A percentile compares a stretch with the other conserved stretches of the same genome.
Conservation (phyloP, 2,888 invertebrate species). For the Orthosia cruda region DNA sequence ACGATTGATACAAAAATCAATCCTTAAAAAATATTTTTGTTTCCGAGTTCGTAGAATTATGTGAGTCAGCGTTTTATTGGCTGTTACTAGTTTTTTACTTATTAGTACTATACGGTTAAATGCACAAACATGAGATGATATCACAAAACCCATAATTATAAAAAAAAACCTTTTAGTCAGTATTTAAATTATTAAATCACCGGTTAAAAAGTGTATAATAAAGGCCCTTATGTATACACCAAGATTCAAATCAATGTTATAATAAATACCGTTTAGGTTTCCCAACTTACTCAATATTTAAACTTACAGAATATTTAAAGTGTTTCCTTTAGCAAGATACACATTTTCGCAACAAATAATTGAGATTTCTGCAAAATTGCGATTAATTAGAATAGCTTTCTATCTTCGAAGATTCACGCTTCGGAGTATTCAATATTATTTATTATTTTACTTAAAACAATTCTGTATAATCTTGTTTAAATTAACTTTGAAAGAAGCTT, state of each 20-base stretch:
- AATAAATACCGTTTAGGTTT: slow-evolving; percentile 31
- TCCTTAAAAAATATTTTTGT: too few species aligned
- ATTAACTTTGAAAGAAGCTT: slow-evolving; percentile 55
- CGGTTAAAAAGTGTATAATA: too few species aligned
- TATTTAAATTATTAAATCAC: too few species aligned
- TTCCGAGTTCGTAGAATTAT: too few species aligned
- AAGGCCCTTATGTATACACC: neutral
- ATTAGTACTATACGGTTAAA: too few species aligned
- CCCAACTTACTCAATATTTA: slow-evolving; percentile 28
- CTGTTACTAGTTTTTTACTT: too few species aligned
- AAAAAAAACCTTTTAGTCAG: too few species aligned
- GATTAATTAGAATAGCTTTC: slow-evolving; percentile 61
- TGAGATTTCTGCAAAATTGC: slow-evolving; percentile 56
- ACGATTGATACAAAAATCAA: too few species aligned
- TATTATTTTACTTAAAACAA: slow-evolving; percentile 55
- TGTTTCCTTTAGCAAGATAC: slow-evolving; percentile 47
- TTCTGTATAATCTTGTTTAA: slow-evolving; percentile 51
- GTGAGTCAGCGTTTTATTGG: too few species aligned
- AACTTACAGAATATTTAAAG: slow-evolving; percentile 45
- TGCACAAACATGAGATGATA: too few species aligned
- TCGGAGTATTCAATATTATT: slow-evolving; percentile 49
- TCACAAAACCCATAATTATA: too few species aligned
- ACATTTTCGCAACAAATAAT: slow-evolving; percentile 57
- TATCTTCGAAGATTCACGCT: slow-evolving; percentile 54
- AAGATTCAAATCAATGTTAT: slow-evolving; percentile 18